Conservation (phyloP, 1,140 invertebrate species). For the Leptopilina clavipes region DNA sequence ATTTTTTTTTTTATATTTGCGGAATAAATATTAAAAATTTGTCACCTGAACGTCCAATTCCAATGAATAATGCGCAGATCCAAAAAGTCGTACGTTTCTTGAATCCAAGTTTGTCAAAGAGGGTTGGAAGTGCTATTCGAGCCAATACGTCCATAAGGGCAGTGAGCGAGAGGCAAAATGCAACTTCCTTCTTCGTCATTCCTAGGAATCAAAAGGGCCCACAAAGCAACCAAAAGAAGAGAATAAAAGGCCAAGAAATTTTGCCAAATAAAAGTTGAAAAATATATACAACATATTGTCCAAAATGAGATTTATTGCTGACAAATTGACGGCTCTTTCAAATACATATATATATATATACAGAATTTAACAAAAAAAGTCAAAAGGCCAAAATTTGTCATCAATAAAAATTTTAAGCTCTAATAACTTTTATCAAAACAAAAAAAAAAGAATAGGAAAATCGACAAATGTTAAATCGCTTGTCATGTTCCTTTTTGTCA, state of each 20-base stretch:
- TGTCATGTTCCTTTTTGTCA: constrained; percentile 68
- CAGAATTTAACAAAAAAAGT: constrained; percentile 11
- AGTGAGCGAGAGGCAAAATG: constrained; percentile 82
- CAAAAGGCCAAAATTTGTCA: constrained; percentile 7
- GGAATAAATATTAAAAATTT: no score
- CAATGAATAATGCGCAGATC: constrained; percentile 80
- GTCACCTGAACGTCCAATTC: constrained; percentile 82
- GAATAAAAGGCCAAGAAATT: constrained; percentile 6
- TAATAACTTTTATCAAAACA: constrained; percentile 24
- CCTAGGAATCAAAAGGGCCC: constrained; percentile 47
- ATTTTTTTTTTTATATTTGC: no score
- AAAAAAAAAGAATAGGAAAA: constrained; percentile 37
- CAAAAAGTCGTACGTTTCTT: constrained; percentile 83
- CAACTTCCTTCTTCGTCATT: constrained; percentile 78
- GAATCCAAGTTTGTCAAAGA: constrained; percentile 81
- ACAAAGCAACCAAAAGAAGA: constrained; percentile 20
- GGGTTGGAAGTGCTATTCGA: constrained; percentile 81
- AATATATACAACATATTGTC: constrained; percentile 6
- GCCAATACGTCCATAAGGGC: constrained; percentile 84
- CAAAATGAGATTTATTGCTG: not conserved
- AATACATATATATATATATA: no score
- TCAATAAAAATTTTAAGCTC: constrained; percentile 5
- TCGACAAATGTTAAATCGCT: constrained; percentile 32
- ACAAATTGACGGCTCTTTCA: constrained; percentile 20
- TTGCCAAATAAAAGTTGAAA: not conserved